phyloP scores from a whole-genome alignment of 2,888 invertebrate genomes.

The Muscina levida region DNA sequence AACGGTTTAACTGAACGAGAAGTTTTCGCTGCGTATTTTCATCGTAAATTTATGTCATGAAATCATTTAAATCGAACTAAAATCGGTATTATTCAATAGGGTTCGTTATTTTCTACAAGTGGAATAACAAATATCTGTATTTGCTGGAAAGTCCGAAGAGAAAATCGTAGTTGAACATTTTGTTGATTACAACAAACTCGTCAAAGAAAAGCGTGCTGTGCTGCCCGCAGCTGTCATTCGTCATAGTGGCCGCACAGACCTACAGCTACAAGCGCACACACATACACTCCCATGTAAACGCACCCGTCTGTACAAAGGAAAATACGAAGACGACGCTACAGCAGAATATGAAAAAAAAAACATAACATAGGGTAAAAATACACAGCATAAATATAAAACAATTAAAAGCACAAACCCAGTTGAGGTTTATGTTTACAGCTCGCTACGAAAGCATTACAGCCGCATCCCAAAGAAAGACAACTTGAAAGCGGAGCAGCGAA shows the following conservation, averaged over 20 bases:
- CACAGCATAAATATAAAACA: constrained; percentile 48
- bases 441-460: not conserved
- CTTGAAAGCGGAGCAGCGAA: not conserved
- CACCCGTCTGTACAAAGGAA: not conserved
- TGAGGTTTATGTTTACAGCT: constrained; percentile 45
- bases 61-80: constrained; percentile 4
- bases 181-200: constrained; percentile 24
- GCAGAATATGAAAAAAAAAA: constrained; percentile 13
- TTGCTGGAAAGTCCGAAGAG: not conserved
- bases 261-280: not conserved
- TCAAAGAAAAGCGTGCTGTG: constrained; percentile 56
- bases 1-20: constrained; percentile 62
- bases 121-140: constrained; percentile 20
- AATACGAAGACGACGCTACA: not conserved
- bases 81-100: constrained; percentile 1
- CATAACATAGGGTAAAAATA: constrained; percentile 31
- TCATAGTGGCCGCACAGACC: constrained; percentile 47
- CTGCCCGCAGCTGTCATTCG: constrained; percentile 60
- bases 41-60: constrained; percentile 25
- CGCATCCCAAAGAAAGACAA: not conserved
- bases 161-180: constrained; percentile 15
- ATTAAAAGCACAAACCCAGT: constrained; percentile 21
- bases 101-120: not conserved
- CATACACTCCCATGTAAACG: not conserved
- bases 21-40: constrained; percentile 39